Conservation (phyloP, 2,888 invertebrate species). For the Monochamus alternatus region DNA sequence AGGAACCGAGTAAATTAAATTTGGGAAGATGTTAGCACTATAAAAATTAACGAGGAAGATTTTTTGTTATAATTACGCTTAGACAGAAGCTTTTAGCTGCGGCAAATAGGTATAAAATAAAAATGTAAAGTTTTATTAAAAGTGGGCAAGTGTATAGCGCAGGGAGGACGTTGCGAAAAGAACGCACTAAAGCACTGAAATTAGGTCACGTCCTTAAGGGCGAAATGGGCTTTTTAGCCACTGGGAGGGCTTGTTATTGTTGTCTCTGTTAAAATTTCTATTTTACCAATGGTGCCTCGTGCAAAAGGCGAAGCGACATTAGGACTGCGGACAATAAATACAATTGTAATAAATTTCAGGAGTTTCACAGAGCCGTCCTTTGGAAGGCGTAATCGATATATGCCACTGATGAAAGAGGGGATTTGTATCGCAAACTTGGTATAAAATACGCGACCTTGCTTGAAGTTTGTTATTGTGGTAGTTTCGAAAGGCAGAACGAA, state of each 20-base stretch:
- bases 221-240: conserved; percentile 31
- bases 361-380: neutral
- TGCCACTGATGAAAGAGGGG: neutral
- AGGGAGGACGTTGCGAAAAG: conserved; percentile 21
- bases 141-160: conserved; percentile 11
- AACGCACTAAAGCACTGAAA: conserved; percentile 28
- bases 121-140: conserved; percentile 30
- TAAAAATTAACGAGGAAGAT: conserved; percentile 4
- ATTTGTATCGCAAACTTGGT: neutral
- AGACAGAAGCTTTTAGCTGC: conserved; percentile 24
- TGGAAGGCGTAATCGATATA: neutral
- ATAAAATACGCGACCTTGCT: too few relatives aligned
- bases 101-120: conserved; percentile 15
- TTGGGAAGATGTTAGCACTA: neutral
- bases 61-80: conserved; percentile 21
- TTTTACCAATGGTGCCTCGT: conserved; percentile 10
- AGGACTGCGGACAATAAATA: neutral
- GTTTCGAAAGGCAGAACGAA: too few relatives aligned
- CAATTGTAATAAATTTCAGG: neutral
- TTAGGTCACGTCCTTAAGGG: conserved; percentile 37
- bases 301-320: neutral
- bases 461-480: too few relatives aligned
- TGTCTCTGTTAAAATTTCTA: conserved; percentile 24
- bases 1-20: conserved; percentile 4
- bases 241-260: conserved; percentile 20